These are phyloP conservation scores for Petrocephalus zakoni DNA, from an alignment of 2,113 vertebrate genomes.

Conservation along the genomic window DNA sequence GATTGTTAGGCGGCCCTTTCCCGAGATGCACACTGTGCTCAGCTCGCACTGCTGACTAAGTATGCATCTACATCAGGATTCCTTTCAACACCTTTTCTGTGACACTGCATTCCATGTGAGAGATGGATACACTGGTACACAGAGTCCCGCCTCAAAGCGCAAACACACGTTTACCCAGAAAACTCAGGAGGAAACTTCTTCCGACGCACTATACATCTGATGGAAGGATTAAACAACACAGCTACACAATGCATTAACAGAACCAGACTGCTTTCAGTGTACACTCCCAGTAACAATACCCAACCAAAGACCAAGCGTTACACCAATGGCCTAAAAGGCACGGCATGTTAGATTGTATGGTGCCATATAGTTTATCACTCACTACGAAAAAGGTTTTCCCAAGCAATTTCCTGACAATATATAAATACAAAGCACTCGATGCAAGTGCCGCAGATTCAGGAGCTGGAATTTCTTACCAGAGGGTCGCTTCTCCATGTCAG, in stretches of 20 bases:
- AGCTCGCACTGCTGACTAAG: neutral
- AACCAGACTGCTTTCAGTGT: neutral
- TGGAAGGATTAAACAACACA: neutral
- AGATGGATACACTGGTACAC: neutral
- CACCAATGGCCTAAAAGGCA: neutral
- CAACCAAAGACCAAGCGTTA: neutral
- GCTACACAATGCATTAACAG: neutral
- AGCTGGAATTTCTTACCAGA: neutral
- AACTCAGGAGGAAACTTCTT: neutral
- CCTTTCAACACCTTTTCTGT: neutral
- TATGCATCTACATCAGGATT: neutral
- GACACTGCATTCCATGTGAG: neutral
- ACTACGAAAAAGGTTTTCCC: neutral
- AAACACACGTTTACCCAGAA: neutral
- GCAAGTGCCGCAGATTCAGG: neutral
- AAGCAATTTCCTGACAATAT: neutral
- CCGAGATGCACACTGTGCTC: neutral
- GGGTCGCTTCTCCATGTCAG: neutral
- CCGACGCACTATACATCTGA: neutral
- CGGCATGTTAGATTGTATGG: neutral
- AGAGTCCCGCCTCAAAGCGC: neutral
- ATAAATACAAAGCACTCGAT: too few relatives aligned
- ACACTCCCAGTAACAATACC: neutral
- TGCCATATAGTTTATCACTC: neutral
- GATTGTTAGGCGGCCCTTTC: neutral